These are phyloP conservation scores for Papilio machaon DNA, from an alignment of 1,140 invertebrate genomes.

Conservation along the genomic window DNA sequence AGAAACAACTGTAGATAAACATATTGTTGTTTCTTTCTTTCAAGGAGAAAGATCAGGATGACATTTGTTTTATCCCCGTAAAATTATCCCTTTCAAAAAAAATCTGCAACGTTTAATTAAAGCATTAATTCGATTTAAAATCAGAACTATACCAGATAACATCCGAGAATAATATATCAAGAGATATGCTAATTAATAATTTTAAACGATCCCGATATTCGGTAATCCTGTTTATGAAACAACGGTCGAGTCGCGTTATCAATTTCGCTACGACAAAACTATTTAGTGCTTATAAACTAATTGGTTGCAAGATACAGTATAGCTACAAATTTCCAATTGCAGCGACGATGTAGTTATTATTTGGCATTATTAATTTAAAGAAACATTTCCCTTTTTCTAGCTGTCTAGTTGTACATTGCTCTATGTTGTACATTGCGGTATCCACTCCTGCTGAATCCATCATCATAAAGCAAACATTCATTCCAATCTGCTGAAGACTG, in stretches of 20 bases:
- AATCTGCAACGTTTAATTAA: background rate
- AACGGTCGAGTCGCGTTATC: background rate
- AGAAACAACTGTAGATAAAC: background rate
- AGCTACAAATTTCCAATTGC: background rate
- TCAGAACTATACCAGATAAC: background rate
- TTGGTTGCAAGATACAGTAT: background rate
- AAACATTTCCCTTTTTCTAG: background rate
- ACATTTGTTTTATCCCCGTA: no score
- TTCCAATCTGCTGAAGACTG: no score
- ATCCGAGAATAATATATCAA: background rate
- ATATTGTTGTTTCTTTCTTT: no score
- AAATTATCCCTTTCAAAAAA: no score
- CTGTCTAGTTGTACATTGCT: background rate
- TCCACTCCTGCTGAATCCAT: no score
- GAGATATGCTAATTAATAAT: constrained; percentile 27
- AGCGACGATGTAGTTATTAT: background rate
- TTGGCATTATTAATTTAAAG: background rate
- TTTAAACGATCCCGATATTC: background rate
- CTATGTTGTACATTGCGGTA: no score
- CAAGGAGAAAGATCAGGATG: no score
- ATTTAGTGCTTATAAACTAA: constrained; percentile 29
- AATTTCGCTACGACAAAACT: constrained; percentile 28
- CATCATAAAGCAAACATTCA: no score
- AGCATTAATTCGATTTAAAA: background rate
- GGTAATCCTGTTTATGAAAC: constrained; percentile 24